Evolutionary conservation across 2,797 vertebrate species (phyloP).

Genomic region (Pseudocheirus occidentalis): DNA sequence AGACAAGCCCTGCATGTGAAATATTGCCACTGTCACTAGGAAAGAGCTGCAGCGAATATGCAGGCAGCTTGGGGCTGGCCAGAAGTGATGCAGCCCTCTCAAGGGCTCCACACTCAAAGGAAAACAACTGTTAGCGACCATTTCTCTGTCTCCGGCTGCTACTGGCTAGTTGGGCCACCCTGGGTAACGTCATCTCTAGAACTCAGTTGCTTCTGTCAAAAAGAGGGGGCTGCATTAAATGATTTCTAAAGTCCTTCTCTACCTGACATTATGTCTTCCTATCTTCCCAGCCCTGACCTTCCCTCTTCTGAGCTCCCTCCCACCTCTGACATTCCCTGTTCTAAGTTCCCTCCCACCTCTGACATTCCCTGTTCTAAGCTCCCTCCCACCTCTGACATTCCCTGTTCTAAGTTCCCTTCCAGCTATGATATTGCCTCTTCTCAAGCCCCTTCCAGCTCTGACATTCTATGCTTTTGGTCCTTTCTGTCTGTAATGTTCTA

Average conservation of each 20-base stretch:
- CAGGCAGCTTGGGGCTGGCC: background rate
- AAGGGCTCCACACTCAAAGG: background rate
- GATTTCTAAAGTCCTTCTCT: background rate
- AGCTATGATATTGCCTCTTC: background rate
- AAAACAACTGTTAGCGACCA: background rate
- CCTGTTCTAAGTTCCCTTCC: background rate
- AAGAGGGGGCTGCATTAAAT: background rate
- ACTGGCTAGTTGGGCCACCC: background rate
- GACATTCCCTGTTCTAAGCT: too few relatives aligned
- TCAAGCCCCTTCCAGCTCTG: background rate
- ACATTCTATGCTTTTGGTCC: background rate
- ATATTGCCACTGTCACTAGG: background rate
- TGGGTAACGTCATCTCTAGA: background rate
- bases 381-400: too few relatives aligned
- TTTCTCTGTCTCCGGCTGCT: background rate
- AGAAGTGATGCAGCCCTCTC: background rate
- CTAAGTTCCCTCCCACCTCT: background rate
- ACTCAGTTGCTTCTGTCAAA: background rate
- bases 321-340: background rate
- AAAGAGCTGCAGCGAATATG: background rate
- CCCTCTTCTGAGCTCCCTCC: too few relatives aligned
- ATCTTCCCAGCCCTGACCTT: background rate
- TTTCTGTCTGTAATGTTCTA: background rate
- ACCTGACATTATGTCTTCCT: background rate
- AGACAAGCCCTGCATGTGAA: background rate